Conservation (phyloP, 2,113 vertebrate species). For the Cynopterus brachyotis region DNA sequence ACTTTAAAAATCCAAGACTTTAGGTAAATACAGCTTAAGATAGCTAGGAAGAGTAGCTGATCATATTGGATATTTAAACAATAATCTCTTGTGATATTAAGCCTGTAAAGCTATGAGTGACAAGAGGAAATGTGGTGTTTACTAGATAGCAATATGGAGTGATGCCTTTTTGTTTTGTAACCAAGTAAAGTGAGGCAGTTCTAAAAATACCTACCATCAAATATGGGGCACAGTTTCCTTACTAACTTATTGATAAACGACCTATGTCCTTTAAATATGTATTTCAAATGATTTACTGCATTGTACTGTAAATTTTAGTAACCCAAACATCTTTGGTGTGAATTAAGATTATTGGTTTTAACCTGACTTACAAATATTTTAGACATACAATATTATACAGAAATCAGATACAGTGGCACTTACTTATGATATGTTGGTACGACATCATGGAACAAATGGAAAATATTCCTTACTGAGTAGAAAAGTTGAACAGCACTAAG, state of each 20-base stretch:
- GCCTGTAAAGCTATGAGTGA: neutral
- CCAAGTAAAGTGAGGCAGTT: neutral
- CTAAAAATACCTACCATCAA: neutral
- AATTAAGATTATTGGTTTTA: neutral
- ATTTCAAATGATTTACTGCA: neutral
- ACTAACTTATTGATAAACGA: neutral
- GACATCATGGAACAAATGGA: slow-evolving; percentile 97
- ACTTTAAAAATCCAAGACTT: neutral
- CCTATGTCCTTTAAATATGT: neutral
- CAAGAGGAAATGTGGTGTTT: neutral
- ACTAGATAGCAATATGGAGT: neutral
- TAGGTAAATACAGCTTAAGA: neutral
- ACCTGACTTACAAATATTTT: neutral
- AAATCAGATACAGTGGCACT: slow-evolving; percentile 64
- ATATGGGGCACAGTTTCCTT: neutral
- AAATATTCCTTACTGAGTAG: slow-evolving; percentile 95
- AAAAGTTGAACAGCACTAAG: slow-evolving; percentile 93
- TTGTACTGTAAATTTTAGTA: slow-evolving; percentile 10
- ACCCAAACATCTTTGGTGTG: neutral
- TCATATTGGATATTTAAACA: neutral
- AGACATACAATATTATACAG: neutral
- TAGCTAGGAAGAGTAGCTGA: neutral
- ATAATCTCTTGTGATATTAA: neutral
- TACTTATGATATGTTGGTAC: slow-evolving; percentile 98
- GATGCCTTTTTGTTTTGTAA: neutral